phyloP scores from a whole-genome alignment of 2,888 invertebrate genomes.

The Copidosoma aretas region DNA sequence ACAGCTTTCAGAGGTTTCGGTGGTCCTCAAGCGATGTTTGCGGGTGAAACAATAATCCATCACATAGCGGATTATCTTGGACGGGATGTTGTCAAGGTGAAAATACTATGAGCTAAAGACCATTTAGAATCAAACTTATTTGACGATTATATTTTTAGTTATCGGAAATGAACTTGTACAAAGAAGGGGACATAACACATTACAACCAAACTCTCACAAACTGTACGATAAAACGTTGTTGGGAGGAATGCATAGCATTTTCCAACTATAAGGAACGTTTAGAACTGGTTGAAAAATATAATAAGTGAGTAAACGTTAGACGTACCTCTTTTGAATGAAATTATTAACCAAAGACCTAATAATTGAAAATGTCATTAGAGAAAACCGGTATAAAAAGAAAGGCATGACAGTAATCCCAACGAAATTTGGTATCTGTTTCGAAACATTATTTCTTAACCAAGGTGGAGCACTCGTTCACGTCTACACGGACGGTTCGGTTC shows the following conservation, averaged over 20 bases:
- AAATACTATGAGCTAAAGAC: neutral
- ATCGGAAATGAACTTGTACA: slow-evolving; percentile 76
- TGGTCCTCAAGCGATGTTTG: slow-evolving; percentile 86
- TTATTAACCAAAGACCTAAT: slow-evolving; percentile 62
- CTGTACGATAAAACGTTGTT: slow-evolving; percentile 76
- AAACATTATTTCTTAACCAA: slow-evolving; percentile 77
- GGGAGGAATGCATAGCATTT: slow-evolving; percentile 75
- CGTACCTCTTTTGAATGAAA: neutral
- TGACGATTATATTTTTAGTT: slow-evolving; percentile 53
- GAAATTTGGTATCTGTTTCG: slow-evolving; percentile 82
- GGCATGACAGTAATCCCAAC: slow-evolving; percentile 82
- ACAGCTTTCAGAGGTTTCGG: slow-evolving; percentile 92
- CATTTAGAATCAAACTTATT: neutral
- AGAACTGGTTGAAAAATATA: slow-evolving; percentile 70
- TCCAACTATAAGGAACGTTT: slow-evolving; percentile 71
- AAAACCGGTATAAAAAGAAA: slow-evolving; percentile 83
- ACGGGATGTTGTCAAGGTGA: slow-evolving; percentile 70
- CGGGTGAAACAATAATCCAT: slow-evolving; percentile 77
- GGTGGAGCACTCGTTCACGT: slow-evolving; percentile 84
- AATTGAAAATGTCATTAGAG: slow-evolving; percentile 60
- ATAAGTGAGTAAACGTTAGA: slow-evolving; percentile 65
- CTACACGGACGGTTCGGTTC: slow-evolving; percentile 84
- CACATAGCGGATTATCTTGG: slow-evolving; percentile 76
- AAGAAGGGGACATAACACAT: slow-evolving; percentile 76
- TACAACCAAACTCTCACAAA: slow-evolving; percentile 75